Evolutionary conservation across 2,113 vertebrate genomes (phyloP), one percentile per base, ranked within the genome.

Genomic region (Rhinolophus sinicus): DNA sequence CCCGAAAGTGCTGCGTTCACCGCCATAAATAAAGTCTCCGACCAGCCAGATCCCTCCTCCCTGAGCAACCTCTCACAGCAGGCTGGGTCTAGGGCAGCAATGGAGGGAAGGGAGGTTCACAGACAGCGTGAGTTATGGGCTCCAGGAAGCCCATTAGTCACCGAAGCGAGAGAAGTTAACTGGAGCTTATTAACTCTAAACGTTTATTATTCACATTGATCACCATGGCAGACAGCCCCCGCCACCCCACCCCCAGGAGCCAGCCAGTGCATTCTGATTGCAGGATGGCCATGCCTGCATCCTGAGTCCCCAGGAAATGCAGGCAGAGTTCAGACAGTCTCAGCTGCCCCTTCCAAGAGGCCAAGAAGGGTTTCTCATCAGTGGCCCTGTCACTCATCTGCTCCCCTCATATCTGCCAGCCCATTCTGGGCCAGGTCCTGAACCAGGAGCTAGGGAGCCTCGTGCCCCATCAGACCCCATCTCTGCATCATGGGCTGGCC

Each of bases 121-220:
- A 33, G 89, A 73, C 96, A 94, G 54, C 2, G 60, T 93, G 90
- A 95, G 82, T 91, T 64, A 94, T 96, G 95, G 96, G 94, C 96
- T 95, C 54, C 7, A n/a, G 82, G 92, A 98, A 97, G 67, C 33
- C 67, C 96, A 95, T 95, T 96, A 96, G 89, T 97, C 94, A 93
- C 50, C 21, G 16, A 75, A 80, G 96, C 69, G 75, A 50, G 16
- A 90, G 75, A 28, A 19, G 89, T 97, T 97, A 98, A 98, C 65
- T 90, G 3, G 30, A 93, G 96, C 97, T 97, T 98, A 97, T 97
- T 96, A 98, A 96, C 96, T 95, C 97, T 95, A 96, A 98, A 96
- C 75, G 93, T 94, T 97, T 98, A 90, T 96, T 97, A 95, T 97
- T 92, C 96, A 93, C 97, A 92, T 92, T 26, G 90, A 96, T 94